Base-by-base conservation (phyloP, 2,113 vertebrate genomes). In the Cnemophilus loriae region DNA sequence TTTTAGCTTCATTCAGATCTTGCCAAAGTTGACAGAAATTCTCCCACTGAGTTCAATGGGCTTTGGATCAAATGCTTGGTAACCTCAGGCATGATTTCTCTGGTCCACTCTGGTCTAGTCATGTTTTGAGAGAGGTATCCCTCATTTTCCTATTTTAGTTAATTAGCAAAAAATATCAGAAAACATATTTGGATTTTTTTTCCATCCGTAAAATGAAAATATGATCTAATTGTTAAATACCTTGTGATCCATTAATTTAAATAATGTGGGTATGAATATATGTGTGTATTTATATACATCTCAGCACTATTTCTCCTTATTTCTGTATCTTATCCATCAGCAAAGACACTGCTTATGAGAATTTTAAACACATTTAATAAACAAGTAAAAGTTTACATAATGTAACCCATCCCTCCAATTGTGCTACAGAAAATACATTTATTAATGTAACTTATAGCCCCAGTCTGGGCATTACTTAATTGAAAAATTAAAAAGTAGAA, bases 1-100 rank as follows among this genome's bases (percentile, higher is more conserved):
- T 90, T 88, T 79, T 73, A 49, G n/a, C 13, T 75, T 76, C 70
- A 44, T 64, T 32, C 46, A 84, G 63, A 81, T 63, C 46, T 69
- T 88, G 30, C 55, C 82, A 53, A 89, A 68, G 49, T 33, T 78
- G 33, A 87, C 79, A 78, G 44, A 82, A 87, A 68, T 3, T 71
- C 37, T 94, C 84, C 74, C 1, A 9, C 81, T 93, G 91, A 76
- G 65, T 84, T 87, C 65, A 82, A 2, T 56, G 23, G 12, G 11
- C 27, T 89, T 95, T 94, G 27, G 39, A 79, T 82, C 56, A 84
- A 89, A 49, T 68, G 10, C n/a, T 68, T 44, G 49, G 15, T 52
- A 75, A 55, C 14, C 28, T 80, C 57, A 52, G 55, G 70, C 65
- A 49, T 59, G 2, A 57, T 87, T 83, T 49, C 52, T 70, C 19